phyloP scores from a whole-genome alignment of 2,888 invertebrate genomes.

The Fissipunctia ypsillon region DNA sequence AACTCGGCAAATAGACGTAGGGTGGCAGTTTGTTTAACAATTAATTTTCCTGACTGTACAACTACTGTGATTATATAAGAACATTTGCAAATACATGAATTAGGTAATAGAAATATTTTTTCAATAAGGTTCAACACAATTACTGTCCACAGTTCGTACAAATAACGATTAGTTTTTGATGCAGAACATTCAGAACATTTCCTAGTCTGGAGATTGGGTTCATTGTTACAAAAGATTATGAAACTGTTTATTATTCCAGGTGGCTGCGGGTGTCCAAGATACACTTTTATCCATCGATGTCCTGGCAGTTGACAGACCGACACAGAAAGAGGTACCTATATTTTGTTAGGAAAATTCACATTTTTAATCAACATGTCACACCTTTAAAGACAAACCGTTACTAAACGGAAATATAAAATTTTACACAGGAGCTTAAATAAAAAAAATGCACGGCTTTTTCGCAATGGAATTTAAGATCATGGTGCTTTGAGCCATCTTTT shows the following conservation, averaged over 20 bases:
- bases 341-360: slow-evolving; percentile 1
- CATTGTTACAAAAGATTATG: background rate
- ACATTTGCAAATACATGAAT: background rate
- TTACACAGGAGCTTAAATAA: no score
- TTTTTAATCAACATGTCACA: background rate
- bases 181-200: background rate
- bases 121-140: background rate
- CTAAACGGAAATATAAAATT: no score
- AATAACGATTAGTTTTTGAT: background rate
- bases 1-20: no score
- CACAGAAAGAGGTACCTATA: slow-evolving; percentile 90
- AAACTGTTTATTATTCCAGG: slow-evolving; percentile 74
- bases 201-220: background rate
- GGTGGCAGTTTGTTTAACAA: no score
- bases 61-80: background rate
- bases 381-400: no score
- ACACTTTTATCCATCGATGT: slow-evolving; percentile 91
- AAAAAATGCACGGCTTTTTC: no score
- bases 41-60: background rate
- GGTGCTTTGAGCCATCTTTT: no score
- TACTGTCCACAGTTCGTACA: background rate
- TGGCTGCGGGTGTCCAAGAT: slow-evolving; percentile 92
- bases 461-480: no score
- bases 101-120: background rate
- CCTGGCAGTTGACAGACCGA: slow-evolving; percentile 89